Evolutionary conservation across 2,797 vertebrate species (phyloP), one percentile per base, ranked within the genome.

Genomic region (Eulemur mongoz): DNA sequence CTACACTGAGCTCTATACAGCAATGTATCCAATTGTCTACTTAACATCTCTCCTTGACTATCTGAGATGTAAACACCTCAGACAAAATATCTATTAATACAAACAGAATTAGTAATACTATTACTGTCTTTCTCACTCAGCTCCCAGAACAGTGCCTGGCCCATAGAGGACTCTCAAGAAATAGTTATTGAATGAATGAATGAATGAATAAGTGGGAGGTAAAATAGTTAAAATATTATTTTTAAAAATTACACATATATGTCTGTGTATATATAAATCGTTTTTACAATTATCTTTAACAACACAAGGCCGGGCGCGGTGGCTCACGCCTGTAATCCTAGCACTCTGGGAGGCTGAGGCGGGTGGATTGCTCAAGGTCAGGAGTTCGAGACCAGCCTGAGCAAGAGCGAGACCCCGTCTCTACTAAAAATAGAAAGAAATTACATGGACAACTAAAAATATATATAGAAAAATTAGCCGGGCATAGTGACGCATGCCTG

Each of bases 61-160:
- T 48, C 25, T 75, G 93, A 65, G 9, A 73, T 76, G 5, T 70
- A 81, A 86, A 6, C 40, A 94, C 38, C 59, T 65, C 63, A 95
- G n/a, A 92, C 59, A 70, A 87, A 88, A 65, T 45, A 82, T 67
- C 83, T 80, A 57, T 57, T 23, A 57, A 57, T 57, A 63, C 38
- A 75, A 93, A 87, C 32, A 75, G n/a, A 92, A 92, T 72, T 78
- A 85, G 14, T 61, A 79, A 25, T 40, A 82, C 73, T 82, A 93
- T 25, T 48, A 54, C n/a, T 75, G 14, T 76, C 27, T 83, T 30
- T 90, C 27, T 83, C 73, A 25, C 61, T 57, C 7, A 35, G 27
- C 17, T 59, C 11, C 52, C 11, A 83, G 15, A 70, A 87, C 27
- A 79, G 25, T n/a, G 30, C 23, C 10, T n/a, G 0, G 30, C 22